These are phyloP conservation scores for Tenodera sinensis DNA, from an alignment of 2,888 invertebrate genomes.

Conservation along the genomic window DNA sequence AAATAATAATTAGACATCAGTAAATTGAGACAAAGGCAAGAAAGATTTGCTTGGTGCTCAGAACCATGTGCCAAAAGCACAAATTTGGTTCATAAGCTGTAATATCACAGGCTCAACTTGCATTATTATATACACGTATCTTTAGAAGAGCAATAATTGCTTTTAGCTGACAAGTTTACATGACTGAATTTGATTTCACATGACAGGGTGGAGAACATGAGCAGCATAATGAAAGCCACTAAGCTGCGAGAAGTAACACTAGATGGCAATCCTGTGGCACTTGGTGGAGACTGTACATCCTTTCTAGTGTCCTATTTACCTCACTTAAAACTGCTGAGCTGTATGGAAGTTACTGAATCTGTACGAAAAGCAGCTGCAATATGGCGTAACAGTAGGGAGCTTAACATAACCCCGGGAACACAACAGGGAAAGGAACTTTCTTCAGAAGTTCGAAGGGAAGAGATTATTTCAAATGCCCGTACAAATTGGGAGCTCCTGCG, in stretches of 20 bases:
- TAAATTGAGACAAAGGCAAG: no score
- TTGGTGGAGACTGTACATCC: slow-evolving; percentile 76
- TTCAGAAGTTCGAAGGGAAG: slow-evolving; percentile 65
- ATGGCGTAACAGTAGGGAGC: slow-evolving; percentile 76
- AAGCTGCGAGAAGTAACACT: slow-evolving; percentile 79
- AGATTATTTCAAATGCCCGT: slow-evolving; percentile 78
- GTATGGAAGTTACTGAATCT: slow-evolving; percentile 55
- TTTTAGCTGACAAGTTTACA: neutral
- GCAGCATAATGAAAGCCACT: slow-evolving; percentile 71
- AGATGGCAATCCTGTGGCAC: slow-evolving; percentile 78
- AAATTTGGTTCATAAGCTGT: no score
- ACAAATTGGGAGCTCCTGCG: slow-evolving; percentile 82
- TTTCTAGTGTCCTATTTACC: slow-evolving; percentile 79
- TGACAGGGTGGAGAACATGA: slow-evolving; percentile 78
- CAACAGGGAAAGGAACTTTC: slow-evolving; percentile 55
- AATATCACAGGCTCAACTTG: no score
- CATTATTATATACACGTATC: no score
- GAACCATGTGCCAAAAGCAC: no score
- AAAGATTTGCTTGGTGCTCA: no score
- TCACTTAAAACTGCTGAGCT: slow-evolving; percentile 66
- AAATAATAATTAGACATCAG: no score
- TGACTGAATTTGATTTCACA: neutral
- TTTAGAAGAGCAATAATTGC: no score
- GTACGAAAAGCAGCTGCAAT: slow-evolving; percentile 73
- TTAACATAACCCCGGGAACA: slow-evolving; percentile 63